Evolutionary conservation across 92 coral and sea anemone genomes (phyloP), one percentile per base, ranked within the genome.

Genomic region (Virgularia gustaviana): DNA sequence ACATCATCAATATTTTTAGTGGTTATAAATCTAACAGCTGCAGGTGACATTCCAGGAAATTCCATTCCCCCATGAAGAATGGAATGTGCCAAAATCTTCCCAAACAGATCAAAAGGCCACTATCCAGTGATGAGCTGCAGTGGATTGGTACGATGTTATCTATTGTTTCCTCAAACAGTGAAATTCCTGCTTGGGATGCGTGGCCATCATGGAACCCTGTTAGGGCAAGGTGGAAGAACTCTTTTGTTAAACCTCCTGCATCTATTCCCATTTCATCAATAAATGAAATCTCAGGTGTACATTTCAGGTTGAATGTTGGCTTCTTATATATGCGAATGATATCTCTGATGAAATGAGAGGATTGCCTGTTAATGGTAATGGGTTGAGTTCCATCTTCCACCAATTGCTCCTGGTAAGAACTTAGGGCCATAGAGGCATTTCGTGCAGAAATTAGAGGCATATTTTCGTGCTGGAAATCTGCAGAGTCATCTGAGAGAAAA

Each of bases 161-260:
- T 32, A 33, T 43, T n/a, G 49, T 6, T 13, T 71, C 78, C 57
- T 72, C 78, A 72, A 72, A 72, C 23, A 72, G 73, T 33, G 20
- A 38, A 19, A 72, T 59, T 12, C 52, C 63, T 44, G 36, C 24
- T 31, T 57, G 9, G 47, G 47, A n/a, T n/a, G n/a, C n/a, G n/a
- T 41, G 39, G 16, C 76, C 76, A 20, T 51, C 28, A 19, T 22
- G 23, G 52, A 72, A 30, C 19, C 57, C 42, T 27, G 35, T 32
- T 13, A 72, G n/a, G 30, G 36, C 71, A 9, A 72, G 53, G 52
- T 64, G 57, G 24, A 72, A 58, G 78, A 72, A 72, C 49, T 72
- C 78, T 32, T 28, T 63, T 30, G 78, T 72, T 8, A 64, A 63
- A 12, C 78, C 78, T 15, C 78, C 78, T 31, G 78, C 78, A 72